Evolutionary conservation across 2,797 vertebrate species (phyloP).

Genomic region (Gymnoscopelus braueri): DNA sequence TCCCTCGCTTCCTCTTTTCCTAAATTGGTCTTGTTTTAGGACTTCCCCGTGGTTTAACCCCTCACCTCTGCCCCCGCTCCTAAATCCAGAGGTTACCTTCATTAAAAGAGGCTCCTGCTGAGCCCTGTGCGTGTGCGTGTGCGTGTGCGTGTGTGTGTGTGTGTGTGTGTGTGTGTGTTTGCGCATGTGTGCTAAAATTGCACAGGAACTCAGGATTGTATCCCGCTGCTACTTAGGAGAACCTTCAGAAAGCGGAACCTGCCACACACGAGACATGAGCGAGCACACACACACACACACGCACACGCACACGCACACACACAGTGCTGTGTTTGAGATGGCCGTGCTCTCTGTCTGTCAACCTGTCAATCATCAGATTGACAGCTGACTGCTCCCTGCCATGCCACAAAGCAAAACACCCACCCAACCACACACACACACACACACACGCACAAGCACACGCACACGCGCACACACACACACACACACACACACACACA

Average conservation of each 20-base stretch:
- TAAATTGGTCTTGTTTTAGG: conserved; percentile 65
- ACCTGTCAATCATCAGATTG: conserved; percentile 24
- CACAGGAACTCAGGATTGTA: conserved; percentile 60
- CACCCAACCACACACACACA: conserved; percentile 4
- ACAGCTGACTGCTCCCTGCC: conserved; percentile 42
- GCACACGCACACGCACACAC: conserved; percentile 13
- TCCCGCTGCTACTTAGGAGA: conserved; percentile 58
- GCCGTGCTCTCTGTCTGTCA: conserved; percentile 12
- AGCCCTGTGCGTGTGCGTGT: conserved; percentile 42
- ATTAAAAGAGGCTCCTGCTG: conserved; percentile 77
- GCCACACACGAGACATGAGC: conserved; percentile 4
- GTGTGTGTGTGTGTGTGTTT: conserved; percentile 22
- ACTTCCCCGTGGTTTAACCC: conserved; percentile 76
- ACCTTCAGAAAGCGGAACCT: conserved; percentile 31
- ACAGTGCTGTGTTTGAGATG: conserved; percentile 20
- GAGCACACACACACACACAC: conserved; percentile 8
- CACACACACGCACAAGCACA: neutral
- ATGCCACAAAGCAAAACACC: conserved; percentile 34
- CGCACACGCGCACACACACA: conserved; percentile 9
- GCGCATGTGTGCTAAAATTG: conserved; percentile 57
- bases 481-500: neutral
- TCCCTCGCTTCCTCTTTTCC: conserved; percentile 27
- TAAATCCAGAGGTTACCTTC: conserved; percentile 65
- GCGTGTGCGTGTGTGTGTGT: conserved; percentile 21
- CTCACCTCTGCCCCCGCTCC: conserved; percentile 65